A percentile compares a stretch with the other conserved stretches of the same genome.
Evolutionary conservation across 1,140 invertebrate genomes (phyloP).

Genomic region (Lanistes nyassanus): DNA sequence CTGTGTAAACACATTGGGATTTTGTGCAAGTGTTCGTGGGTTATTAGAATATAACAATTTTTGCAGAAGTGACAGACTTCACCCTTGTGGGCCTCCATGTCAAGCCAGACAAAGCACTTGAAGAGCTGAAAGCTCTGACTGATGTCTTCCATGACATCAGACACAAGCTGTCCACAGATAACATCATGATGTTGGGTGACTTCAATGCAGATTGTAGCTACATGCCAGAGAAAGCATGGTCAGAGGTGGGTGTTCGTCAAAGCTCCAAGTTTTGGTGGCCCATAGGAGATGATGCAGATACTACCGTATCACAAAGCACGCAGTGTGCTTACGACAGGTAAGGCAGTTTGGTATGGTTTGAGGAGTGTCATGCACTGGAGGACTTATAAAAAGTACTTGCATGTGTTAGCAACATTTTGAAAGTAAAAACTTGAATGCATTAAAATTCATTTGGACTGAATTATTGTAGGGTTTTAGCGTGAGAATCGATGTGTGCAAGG

Average conservation of each 20-base stretch:
- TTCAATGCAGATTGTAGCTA: constrained; percentile 65
- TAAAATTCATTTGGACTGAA: not conserved
- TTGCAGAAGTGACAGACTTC: constrained; percentile 33
- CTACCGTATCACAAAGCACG: constrained; percentile 47
- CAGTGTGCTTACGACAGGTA: constrained; percentile 65
- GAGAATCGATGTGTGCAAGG: not conserved
- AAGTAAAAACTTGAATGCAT: not conserved
- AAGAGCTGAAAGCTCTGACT: constrained; percentile 33
- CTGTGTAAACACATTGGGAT: not conserved
- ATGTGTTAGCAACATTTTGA: not conserved
- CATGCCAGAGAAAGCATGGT: constrained; percentile 47
- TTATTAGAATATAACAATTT: not conserved
- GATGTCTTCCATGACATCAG: constrained; percentile 26
- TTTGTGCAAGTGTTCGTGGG: not conserved
- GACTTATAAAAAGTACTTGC: no score
- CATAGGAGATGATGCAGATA: constrained; percentile 60
- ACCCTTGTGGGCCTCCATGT: constrained; percentile 36
- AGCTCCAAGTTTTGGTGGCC: constrained; percentile 57
- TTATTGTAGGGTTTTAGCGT: no score
- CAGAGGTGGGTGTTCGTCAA: constrained; percentile 48
- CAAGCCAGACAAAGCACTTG: constrained; percentile 31
- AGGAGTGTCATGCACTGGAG: not conserved
- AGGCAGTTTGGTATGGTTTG: not conserved
- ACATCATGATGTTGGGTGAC: constrained; percentile 60
- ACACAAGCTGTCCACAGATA: constrained; percentile 17